A percentile compares a stretch with the other conserved stretches of the same genome.
These are phyloP conservation scores for Psephotus haematonotus DNA, from an alignment of 2,113 vertebrate genomes.

Conservation along the genomic window DNA sequence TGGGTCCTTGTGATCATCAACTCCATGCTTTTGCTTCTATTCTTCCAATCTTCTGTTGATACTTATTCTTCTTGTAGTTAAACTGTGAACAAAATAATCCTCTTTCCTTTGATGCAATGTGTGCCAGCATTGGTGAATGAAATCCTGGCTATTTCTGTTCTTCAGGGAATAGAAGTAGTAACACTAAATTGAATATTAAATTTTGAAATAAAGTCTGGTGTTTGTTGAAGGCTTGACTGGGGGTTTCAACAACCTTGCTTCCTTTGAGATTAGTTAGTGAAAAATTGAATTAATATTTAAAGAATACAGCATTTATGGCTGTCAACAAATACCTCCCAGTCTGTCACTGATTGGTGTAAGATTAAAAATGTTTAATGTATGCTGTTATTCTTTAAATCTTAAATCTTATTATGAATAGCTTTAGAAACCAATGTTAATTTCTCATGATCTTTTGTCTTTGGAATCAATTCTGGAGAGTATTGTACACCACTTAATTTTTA, in stretches of 20 bases:
- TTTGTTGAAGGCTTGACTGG: background rate
- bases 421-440: background rate
- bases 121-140: background rate
- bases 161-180: background rate
- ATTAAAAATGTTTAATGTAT: background rate
- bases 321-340: background rate
- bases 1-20: background rate
- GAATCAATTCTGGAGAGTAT: background rate
- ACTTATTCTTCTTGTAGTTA: background rate
- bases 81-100: background rate
- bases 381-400: background rate
- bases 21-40: background rate
- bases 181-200: accelerated
- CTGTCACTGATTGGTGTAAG: background rate
- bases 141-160: background rate
- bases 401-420: background rate
- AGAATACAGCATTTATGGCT: background rate
- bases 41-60: background rate
- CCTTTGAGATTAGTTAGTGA: background rate
- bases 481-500: background rate
- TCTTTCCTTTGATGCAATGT: background rate
- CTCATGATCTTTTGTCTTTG: background rate
- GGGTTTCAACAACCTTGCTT: background rate
- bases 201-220: background rate
- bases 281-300: background rate